phyloP scores from a whole-genome alignment of 2,797 vertebrate genomes.

The Gorsachius magnificus region DNA sequence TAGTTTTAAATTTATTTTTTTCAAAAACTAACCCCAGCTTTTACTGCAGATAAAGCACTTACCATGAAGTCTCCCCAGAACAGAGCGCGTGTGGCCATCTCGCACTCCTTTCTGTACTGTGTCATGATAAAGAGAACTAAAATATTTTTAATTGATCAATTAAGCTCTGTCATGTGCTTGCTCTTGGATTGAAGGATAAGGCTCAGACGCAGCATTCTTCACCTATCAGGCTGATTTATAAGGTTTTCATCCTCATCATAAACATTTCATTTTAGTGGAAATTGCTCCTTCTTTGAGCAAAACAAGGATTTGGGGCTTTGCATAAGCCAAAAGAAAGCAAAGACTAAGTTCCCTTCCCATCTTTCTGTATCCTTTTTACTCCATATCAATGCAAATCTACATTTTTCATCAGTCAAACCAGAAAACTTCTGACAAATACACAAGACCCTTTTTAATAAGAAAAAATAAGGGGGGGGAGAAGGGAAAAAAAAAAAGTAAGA shows the following conservation, averaged over 20 bases:
- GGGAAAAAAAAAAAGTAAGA: too few species aligned
- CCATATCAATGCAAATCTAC: fast-evolving
- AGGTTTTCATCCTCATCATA: not conserved
- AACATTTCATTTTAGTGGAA: not conserved
- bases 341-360: not conserved
- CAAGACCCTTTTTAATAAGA: not conserved
- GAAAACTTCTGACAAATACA: not conserved
- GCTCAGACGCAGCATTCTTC: not conserved
- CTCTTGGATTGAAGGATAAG: not conserved
- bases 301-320: not conserved
- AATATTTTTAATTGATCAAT: not conserved
- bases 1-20: not conserved
- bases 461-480: too few species aligned
- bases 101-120: not conserved
- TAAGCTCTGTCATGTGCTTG: not conserved
- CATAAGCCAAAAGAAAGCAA: not conserved
- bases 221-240: not conserved
- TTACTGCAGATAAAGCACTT: not conserved
- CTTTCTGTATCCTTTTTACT: not conserved
- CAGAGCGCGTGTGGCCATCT: not conserved
- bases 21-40: not conserved
- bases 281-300: not conserved
- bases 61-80: not conserved
- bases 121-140: not conserved
- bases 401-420: not conserved